These are phyloP conservation scores for Augochlora pura DNA, from an alignment of 1,140 invertebrate species.

Conservation along the genomic window DNA sequence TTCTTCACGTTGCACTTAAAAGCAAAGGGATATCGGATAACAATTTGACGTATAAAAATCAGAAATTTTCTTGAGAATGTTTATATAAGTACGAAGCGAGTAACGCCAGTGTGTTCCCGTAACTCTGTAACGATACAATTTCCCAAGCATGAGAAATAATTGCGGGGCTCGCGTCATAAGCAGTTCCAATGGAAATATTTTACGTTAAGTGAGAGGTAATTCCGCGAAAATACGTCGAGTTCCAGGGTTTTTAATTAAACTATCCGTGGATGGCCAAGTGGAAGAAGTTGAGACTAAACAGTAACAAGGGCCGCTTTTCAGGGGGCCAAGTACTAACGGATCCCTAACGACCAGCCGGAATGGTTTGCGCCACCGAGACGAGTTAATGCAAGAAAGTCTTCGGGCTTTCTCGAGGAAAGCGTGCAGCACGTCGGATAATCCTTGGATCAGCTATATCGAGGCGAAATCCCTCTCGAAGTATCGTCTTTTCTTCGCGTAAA, in stretches of 20 bases:
- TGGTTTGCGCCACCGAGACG: constrained; percentile 66
- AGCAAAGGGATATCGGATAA: too few species aligned
- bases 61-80: too few species aligned
- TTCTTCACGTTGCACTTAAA: too few species aligned
- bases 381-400: constrained; percentile 70
- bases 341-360: constrained; percentile 67
- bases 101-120: too few species aligned
- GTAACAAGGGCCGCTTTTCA: constrained; percentile 34
- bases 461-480: constrained; percentile 50
- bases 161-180: constrained; percentile 4
- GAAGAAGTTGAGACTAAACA: constrained; percentile 50
- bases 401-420: constrained; percentile 44
- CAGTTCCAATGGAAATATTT: constrained; percentile 14
- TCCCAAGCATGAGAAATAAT: constrained; percentile 7
- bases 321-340: constrained; percentile 59
- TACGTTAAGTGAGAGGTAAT: background rate
- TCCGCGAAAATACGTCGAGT: constrained; percentile 25
- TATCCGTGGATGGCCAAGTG: constrained; percentile 18
- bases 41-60: too few species aligned
- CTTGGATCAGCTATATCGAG: constrained; percentile 55
- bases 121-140: background rate
- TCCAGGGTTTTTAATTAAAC: constrained; percentile 68
- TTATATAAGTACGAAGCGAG: too few species aligned
- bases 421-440: constrained; percentile 61
- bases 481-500: constrained; percentile 39